Percentiles rank a stretch among this genome's conserved stretches.
These are phyloP conservation scores for Sogatella furcifera DNA, from an alignment of 1,140 invertebrate genomes.

Conservation along the genomic window DNA sequence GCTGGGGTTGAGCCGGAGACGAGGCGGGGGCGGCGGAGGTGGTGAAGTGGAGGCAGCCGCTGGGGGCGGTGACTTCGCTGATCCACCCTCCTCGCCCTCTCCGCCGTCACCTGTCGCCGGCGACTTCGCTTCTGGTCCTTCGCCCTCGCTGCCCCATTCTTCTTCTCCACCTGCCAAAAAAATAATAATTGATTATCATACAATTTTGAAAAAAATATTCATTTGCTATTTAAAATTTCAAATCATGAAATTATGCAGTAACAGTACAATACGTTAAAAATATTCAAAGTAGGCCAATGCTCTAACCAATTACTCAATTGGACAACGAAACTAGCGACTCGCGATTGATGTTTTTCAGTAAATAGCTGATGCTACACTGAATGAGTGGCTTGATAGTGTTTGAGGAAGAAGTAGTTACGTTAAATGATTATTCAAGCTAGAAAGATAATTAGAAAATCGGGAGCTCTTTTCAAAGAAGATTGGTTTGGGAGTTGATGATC, in stretches of 20 bases:
- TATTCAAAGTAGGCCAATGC: too few species aligned
- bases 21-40: conserved; percentile 25
- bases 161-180: conserved; percentile 18
- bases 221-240: too few species aligned
- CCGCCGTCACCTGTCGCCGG: background rate
- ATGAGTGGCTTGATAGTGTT: too few species aligned
- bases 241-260: too few species aligned
- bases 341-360: too few species aligned
- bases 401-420: too few species aligned
- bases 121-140: background rate
- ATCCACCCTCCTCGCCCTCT: conserved; percentile 7
- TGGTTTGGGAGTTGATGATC: too few species aligned
- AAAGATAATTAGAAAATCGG: background rate
- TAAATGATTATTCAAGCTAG: background rate
- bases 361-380: too few species aligned
- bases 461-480: background rate
- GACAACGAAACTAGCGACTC: too few species aligned
- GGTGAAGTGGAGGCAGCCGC: conserved; percentile 33
- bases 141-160: conserved; percentile 18
- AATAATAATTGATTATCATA: background rate
- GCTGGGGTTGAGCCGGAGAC: conserved; percentile 60
- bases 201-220: too few species aligned
- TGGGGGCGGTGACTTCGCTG: conserved; percentile 30
- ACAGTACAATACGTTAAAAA: too few species aligned
- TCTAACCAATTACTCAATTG: too few species aligned